Conservation (phyloP, 2,797 vertebrate genomes). For the Naso thynnoides region DNA sequence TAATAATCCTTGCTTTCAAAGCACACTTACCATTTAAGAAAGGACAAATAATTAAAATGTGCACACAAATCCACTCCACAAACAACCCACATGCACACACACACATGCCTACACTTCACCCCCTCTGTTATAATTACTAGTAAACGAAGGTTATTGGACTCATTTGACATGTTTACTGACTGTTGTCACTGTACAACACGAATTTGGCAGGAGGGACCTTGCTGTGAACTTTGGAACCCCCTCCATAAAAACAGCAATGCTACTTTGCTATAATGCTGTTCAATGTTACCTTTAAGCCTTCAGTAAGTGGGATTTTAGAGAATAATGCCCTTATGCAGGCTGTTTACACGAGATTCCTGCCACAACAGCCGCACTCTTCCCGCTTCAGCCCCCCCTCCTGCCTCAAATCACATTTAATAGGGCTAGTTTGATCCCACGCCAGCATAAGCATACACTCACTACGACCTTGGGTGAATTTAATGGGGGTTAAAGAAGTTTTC, state of each 20-base stretch:
- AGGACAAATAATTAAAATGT: conserved; percentile 30
- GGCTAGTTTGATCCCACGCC: conserved; percentile 95
- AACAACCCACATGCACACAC: conserved; percentile 5
- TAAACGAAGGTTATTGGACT: conserved; percentile 69
- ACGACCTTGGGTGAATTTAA: conserved; percentile 99
- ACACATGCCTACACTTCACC: conserved; percentile 12
- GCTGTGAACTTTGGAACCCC: conserved; percentile 81
- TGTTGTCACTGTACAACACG: conserved; percentile 72
- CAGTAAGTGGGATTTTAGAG: conserved; percentile 88
- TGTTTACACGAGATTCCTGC: conserved; percentile 86
- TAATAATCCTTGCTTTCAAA: conserved; percentile 50
- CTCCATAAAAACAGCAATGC: conserved; percentile 76
- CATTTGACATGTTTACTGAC: conserved; percentile 65
- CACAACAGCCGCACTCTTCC: conserved; percentile 80
- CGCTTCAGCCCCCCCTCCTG: conserved; percentile 54
- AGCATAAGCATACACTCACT: conserved; percentile 95
- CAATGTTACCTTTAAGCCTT: conserved; percentile 85
- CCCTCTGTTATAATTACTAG: conserved; percentile 44
- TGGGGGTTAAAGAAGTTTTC: conserved; percentile 98
- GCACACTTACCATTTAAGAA: conserved; percentile 22
- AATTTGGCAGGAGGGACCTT: conserved; percentile 67
- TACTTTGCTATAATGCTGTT: conserved; percentile 78
- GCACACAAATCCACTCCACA: conserved; percentile 25
- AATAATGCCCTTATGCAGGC: conserved; percentile 96
- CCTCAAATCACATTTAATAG: conserved; percentile 96